These are phyloP conservation scores for Crocodylus rhombifer DNA, from an alignment of 2,797 vertebrate species.

Conservation along the genomic window DNA sequence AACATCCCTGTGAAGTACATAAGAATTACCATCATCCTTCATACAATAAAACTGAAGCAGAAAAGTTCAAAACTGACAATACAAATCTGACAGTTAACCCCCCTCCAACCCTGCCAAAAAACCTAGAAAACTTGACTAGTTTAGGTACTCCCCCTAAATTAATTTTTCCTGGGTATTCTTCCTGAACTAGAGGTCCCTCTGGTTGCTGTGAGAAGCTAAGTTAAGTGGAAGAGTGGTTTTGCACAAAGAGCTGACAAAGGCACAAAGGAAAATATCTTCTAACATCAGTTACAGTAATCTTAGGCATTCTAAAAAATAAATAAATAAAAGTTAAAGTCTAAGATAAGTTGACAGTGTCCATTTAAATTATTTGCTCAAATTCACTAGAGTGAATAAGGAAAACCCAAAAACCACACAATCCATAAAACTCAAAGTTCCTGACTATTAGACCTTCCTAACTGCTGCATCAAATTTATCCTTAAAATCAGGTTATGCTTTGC, in stretches of 20 bases:
- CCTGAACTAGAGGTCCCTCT: neutral
- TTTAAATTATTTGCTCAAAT: neutral
- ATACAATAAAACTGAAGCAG: fast-evolving
- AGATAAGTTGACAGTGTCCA: neutral
- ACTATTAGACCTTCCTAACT: neutral
- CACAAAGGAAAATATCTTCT: fast-evolving
- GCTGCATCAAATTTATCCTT: neutral
- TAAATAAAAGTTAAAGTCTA: neutral
- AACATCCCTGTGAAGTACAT: fast-evolving
- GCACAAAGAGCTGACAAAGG: neutral
- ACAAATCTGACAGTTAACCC: neutral
- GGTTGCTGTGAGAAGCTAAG: neutral
- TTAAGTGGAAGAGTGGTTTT: neutral
- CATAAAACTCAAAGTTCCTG: neutral
- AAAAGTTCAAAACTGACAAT: neutral
- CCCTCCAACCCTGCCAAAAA: neutral
- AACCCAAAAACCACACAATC: slow-evolving; percentile 14
- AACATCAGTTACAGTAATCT: neutral
- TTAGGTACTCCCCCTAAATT: neutral
- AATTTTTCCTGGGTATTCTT: neutral
- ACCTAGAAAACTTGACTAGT: no score
- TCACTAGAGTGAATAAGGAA: slow-evolving; percentile 19
- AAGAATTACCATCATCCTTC: fast-evolving
- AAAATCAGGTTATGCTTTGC: slow-evolving; percentile 4
- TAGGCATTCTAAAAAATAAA: neutral